phyloP scores from a whole-genome alignment of 2,113 vertebrate species.

The Rhynchomys soricoides region DNA sequence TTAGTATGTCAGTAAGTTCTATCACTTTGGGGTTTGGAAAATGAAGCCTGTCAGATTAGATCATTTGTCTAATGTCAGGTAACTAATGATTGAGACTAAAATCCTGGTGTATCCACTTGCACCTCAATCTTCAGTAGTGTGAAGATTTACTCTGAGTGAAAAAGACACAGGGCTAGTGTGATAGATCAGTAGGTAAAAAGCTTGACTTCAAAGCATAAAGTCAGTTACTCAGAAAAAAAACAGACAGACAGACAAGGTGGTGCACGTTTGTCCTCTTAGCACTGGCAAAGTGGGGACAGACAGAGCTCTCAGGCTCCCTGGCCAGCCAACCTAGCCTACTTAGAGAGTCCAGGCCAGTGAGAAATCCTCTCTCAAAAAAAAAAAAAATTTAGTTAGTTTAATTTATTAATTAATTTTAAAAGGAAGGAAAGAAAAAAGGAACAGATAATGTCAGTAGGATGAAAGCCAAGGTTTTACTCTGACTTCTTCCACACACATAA shows the following conservation, averaged over 20 bases:
- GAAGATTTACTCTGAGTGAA: neutral
- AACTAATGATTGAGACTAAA: conserved; percentile 11
- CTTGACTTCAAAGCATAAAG: neutral
- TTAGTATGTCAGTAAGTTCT: conserved; percentile 15
- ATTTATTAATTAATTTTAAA: too few species aligned
- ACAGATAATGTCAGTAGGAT: neutral
- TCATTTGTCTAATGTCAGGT: neutral
- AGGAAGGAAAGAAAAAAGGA: neutral
- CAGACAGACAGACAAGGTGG: neutral
- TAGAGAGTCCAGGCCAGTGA: neutral
- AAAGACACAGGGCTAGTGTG: neutral
- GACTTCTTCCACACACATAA: neutral
- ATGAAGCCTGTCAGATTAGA: neutral
- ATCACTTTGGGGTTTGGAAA: conserved; percentile 37
- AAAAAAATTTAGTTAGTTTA: neutral
- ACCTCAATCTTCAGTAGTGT: neutral
- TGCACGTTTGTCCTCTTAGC: neutral
- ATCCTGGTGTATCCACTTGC: neutral
- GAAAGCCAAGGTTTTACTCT: neutral
- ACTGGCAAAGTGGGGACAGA: neutral
- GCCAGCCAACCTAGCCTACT: neutral
- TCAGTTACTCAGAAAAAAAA: neutral
- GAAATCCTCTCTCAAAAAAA: neutral
- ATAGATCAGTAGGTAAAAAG: neutral
- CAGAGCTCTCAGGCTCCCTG: neutral